Evolutionary conservation across 2,888 invertebrate species (phyloP), one percentile per base, ranked within the genome.

Genomic region (Diadegma fenestrale): DNA sequence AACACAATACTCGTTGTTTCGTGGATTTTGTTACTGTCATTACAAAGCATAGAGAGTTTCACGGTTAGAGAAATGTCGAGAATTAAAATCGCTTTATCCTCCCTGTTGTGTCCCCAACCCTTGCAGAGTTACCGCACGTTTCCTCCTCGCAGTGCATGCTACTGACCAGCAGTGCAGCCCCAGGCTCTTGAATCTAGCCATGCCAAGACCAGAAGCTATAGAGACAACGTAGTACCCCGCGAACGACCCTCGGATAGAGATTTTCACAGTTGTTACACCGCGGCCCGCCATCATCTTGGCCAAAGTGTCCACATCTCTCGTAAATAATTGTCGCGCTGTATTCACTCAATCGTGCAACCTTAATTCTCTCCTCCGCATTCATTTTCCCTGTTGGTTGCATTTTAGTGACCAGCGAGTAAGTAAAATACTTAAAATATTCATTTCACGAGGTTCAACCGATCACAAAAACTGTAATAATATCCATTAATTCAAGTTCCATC

Each of bases 21-120:
- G 54, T 54, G 58, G 66, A 82, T 79, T 82, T 76, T 48, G 69
- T 48, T 71, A 66, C 37, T 58, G 51, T 51, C 58, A 14, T 66
- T 43, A 14, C 37, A 79, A 79, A 71, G 63, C 69, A 71, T 41
- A 71, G 54, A 71, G 68, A 71, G 73, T 64, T 68, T 17, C 48
- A 37, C 17, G 41, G 22, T 30, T 30, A 37, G 45, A 51, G 51
- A 37, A 76, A 71, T 61, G 82, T 61, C 71, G 79, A 82, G 76
- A 76, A 86, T 86, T 84, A 84, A 84, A 86, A 84, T 84, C 79
- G 72, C 80, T 81, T 84, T 84, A 86, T 79, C 82, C 76, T 80
- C 48, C 71, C 61, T 14, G 37, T 61, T 45, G 6, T 45, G 54
- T 54, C 73, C 22, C 17, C 26, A 7, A 48, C 71, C 75, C 48